These are phyloP conservation scores for Montipora foliosa DNA, from an alignment of 64 coral and sea anemone species.

Conservation along the genomic window DNA sequence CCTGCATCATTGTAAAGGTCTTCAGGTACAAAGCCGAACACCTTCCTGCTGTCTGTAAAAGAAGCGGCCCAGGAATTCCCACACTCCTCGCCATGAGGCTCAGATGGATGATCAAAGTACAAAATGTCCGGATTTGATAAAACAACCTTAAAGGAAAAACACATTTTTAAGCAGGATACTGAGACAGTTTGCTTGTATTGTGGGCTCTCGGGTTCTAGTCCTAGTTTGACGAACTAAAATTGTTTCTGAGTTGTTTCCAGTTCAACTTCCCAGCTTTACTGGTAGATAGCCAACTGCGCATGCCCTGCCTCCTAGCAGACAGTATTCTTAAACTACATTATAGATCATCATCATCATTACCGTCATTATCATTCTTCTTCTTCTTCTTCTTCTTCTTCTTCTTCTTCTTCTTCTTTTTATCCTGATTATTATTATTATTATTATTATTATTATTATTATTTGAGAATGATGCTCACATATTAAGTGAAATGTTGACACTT, in stretches of 20 bases:
- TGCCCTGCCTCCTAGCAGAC: too few species aligned
- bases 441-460: too few species aligned
- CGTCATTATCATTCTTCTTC: too few species aligned
- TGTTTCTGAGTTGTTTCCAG: neutral
- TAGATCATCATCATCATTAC: too few species aligned
- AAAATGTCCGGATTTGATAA: constrained; percentile 64
- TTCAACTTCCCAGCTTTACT: too few species aligned
- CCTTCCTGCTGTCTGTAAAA: constrained; percentile 60
- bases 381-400: too few species aligned
- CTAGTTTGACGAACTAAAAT: neutral
- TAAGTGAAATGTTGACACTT: too few species aligned
- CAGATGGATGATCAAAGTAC: constrained; percentile 76
- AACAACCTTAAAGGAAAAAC: constrained; percentile 38
- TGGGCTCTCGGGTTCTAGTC: too few species aligned
- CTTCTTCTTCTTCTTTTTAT: too few species aligned
- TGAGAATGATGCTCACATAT: neutral
- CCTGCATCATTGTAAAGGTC: constrained; percentile 35
- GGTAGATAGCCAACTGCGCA: too few species aligned
- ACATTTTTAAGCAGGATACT: neutral
- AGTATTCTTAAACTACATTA: neutral
- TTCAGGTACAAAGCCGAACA: constrained; percentile 60
- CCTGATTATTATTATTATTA: too few species aligned
- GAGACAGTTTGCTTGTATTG: too few species aligned
- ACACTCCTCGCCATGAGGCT: constrained; percentile 68
- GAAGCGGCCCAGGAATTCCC: constrained; percentile 73